Evolutionary conservation across 2,888 invertebrate species (phyloP), one percentile per base, ranked within the genome.

Genomic region (Coenonympha glycerion): DNA sequence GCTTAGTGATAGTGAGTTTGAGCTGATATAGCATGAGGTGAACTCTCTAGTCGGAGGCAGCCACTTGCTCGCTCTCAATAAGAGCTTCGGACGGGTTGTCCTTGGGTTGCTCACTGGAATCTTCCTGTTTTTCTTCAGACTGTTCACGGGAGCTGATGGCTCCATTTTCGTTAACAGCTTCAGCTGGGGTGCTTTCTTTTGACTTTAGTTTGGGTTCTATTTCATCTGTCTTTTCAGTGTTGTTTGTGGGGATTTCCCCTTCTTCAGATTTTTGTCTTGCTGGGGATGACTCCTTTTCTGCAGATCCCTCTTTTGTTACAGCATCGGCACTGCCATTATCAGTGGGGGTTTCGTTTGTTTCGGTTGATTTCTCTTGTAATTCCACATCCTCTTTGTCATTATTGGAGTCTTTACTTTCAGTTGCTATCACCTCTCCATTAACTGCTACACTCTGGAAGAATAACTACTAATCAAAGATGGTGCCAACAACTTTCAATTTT

Each of bases 1-100:
- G 76, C 86, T 82, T 85, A 86, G 76, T 79, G 76, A 83, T 84
- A 83, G 45, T 65, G 68, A 69, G 73, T 79, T 84, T 84, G 86
- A 86, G 85, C 85, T 82, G 79, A 73, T 66, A 80, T 66, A 80
- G 79, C 75, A 70, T 67, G 60, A 53, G 66, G 57, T 65, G 55
- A 69, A 71, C 65, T 69, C 64, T 26, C 24, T 80, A 86, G 64
- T 86, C 82, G 50, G 73, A 69, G 24, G 82, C 71, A 13, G 76
- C 78, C 1, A 70, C 67, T 64, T 83, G 70, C 66, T 88, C 88
- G 60, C 75, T 88, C 60, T 79, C 68, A 58, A 88, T 85, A 50
- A 88, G 72, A 57, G 78, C 72, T 58, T 82, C 81, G 0, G 87
- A 86, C 4, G 78, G 73, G 54, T 76, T 74, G 15, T 79, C 79